Evolutionary conservation across 2,797 vertebrate genomes (phyloP).

Genomic region (Acrossocheilus fasciatus): DNA sequence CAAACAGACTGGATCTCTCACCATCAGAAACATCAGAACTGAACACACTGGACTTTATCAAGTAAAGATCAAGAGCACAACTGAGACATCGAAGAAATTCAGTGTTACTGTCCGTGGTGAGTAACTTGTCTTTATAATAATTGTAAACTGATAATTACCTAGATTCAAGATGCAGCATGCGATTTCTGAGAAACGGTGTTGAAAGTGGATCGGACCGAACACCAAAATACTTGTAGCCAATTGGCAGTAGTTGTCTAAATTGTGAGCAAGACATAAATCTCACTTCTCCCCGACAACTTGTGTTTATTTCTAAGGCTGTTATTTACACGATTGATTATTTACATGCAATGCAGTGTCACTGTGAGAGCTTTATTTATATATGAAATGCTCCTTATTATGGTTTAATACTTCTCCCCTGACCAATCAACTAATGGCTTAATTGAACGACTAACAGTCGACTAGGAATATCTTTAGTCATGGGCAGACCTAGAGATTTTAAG

Average conservation of each 20-base stretch:
- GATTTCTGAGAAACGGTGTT: background rate
- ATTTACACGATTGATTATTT: background rate
- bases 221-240: background rate
- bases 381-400: background rate
- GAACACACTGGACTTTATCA: conserved; percentile 13
- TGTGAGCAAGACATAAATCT: background rate
- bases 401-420: background rate
- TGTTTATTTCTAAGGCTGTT: background rate
- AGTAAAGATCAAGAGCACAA: background rate
- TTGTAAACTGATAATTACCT: background rate
- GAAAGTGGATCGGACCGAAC: background rate
- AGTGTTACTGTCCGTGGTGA: conserved; percentile 22
- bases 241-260: background rate
- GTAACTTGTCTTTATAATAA: background rate
- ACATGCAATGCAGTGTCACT: background rate
- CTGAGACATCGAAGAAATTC: background rate
- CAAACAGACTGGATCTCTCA: background rate
- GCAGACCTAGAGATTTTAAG: background rate
- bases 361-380: background rate
- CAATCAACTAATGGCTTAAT: background rate
- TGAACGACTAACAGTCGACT: background rate
- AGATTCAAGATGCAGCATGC: background rate
- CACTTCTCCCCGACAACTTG: background rate
- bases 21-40: background rate
- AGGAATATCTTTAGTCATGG: background rate